A percentile compares a stretch with the other conserved stretches of the same genome.
These are phyloP conservation scores for Diaphora mendica DNA, from an alignment of 2,888 invertebrate genomes.

Conservation along the genomic window DNA sequence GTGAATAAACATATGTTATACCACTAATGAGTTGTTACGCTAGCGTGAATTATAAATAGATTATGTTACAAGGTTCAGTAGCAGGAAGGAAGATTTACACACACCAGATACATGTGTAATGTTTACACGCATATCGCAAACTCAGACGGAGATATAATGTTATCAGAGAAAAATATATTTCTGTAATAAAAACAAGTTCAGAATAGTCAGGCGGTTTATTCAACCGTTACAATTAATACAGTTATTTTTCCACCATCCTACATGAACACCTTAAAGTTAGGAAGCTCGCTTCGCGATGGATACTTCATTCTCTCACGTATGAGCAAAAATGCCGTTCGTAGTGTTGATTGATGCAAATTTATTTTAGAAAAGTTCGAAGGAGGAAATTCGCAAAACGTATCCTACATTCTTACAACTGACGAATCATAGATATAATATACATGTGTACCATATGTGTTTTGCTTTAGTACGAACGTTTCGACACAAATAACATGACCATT, in stretches of 20 bases:
- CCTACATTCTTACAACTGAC: too few species aligned
- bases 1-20: neutral
- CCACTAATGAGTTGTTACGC: conserved; percentile 4
- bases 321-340: too few species aligned
- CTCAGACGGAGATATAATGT: neutral
- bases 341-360: too few species aligned
- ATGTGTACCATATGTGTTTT: too few species aligned
- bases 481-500: too few species aligned
- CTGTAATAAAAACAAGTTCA: neutral
- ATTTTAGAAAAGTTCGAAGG: too few species aligned
- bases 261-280: too few species aligned
- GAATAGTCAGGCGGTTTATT: neutral
- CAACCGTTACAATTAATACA: neutral
- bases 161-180: conserved; percentile 1
- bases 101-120: neutral
- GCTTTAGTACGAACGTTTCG: neutral
- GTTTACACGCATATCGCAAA: neutral
- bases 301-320: too few species aligned
- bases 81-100: conserved; percentile 8
- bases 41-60: conserved; percentile 41
- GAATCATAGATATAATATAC: too few species aligned
- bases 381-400: too few species aligned
- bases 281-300: too few species aligned
- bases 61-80: conserved; percentile 34
- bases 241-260: too few species aligned